A percentile compares a stretch with the other conserved stretches of the same genome.
Conservation (phyloP, 1,140 invertebrate genomes). For the Coboldia fuscipes region DNA sequence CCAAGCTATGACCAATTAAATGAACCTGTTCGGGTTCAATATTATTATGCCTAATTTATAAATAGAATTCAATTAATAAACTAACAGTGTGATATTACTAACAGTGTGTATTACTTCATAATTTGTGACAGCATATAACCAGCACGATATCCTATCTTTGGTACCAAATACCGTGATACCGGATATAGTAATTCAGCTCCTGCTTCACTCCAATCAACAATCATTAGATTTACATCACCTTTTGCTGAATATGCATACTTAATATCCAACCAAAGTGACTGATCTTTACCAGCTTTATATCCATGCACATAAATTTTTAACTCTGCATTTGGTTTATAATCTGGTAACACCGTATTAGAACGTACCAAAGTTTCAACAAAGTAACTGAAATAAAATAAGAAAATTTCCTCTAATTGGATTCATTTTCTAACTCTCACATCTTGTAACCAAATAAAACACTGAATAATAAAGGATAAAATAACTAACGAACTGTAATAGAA, state of each 20-base stretch:
- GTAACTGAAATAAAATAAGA: too few species aligned
- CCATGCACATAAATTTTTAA: too few species aligned
- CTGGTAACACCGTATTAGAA: too few species aligned
- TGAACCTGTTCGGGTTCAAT: slow-evolving; percentile 21
- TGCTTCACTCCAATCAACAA: slow-evolving; percentile 29
- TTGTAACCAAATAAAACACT: too few species aligned
- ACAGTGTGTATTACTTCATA: slow-evolving; percentile 5
- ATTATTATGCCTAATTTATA: slow-evolving; percentile 7
- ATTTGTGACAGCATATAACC: slow-evolving; percentile 10
- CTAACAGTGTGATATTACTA: neutral
- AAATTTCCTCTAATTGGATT: too few species aligned
- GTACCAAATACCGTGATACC: slow-evolving; percentile 9
- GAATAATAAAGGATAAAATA: too few species aligned
- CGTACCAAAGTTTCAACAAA: too few species aligned
- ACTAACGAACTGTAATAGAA: too few species aligned
- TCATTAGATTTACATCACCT: slow-evolving; percentile 30
- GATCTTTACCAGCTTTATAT: too few species aligned
- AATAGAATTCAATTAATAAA: neutral
- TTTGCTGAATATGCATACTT: slow-evolving; percentile 16
- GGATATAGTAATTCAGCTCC: slow-evolving; percentile 13
- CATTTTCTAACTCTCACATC: too few species aligned
- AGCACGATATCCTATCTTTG: slow-evolving; percentile 7
- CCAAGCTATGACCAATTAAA: slow-evolving; percentile 33
- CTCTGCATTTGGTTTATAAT: too few species aligned
- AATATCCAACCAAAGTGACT: too few species aligned